Evolutionary conservation across 2,888 invertebrate genomes (phyloP), one percentile per base, ranked within the genome.

Genomic region (Apamea sordens): DNA sequence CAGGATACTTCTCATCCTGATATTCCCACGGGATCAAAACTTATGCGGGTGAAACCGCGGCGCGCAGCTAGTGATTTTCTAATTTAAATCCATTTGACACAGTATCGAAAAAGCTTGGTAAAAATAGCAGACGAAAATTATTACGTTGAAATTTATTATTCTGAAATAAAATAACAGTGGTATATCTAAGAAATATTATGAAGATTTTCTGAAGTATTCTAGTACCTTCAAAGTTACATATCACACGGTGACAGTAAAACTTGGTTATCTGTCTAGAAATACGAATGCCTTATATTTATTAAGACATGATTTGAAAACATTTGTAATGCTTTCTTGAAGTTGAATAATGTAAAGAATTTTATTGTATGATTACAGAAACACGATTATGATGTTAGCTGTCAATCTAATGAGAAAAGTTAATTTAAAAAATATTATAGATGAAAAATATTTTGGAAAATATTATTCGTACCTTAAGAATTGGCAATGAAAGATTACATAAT

Each of bases 191-290:
- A 47, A 59, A 69, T 70, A 50, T 59, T 10, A 47, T 44, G 5
- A 28, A 59, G n/a, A 41, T 50, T 73, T 67, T 65, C 18, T 5
- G 11, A 63, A 69, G 4, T 32, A 69, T 68, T 80, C 41, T 44
- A 61, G 50, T 47, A 15, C 2, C 28, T 64, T 69, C 36, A 76
- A 75, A 76, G 69, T 76, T 56, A 85, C 78, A 76, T 63, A 84
- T n/a, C 61, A 85, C 63, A 56, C 50, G 13, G 73, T 53, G 78
- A 85, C 70, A 70, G 44, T 82, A 59, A 73, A 81, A 73, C 56
- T 70, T 36, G 15, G 74, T 75, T 73, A 70, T 41, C 44, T 73
- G 50, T 76, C 69, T 74, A 67, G 73, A 81, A 74, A 77, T 64
- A 80, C 24, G 59, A 67, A 76, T 63, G 59, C 28, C n/a, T 79